Conservation (phyloP, 2,888 invertebrate genomes). For the Dasypogon diadema region DNA sequence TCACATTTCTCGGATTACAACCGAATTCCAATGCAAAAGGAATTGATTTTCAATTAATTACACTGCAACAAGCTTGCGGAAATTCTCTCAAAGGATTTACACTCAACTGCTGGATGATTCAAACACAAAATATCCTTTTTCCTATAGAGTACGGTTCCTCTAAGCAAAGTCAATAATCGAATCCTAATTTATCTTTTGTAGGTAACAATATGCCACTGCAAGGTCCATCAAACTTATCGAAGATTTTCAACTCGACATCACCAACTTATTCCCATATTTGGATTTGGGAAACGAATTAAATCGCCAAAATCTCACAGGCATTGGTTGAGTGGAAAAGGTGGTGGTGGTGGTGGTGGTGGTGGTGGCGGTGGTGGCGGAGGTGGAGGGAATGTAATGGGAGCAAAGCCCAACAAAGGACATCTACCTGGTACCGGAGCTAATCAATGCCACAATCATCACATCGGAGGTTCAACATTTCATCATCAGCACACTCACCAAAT, state of each 20-base stretch:
- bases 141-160: neutral
- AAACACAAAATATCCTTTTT: neutral
- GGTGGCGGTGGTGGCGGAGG: constrained; percentile 53
- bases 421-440: constrained; percentile 57
- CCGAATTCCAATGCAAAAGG: too few relatives aligned
- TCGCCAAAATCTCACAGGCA: constrained; percentile 68
- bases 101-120: neutral
- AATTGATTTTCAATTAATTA: too few relatives aligned
- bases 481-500: constrained; percentile 61
- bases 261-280: constrained; percentile 70
- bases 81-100: neutral
- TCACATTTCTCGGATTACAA: too few relatives aligned
- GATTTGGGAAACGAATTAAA: constrained; percentile 66
- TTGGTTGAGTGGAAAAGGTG: constrained; percentile 74
- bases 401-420: constrained; percentile 54
- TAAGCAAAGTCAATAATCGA: constrained; percentile 40
- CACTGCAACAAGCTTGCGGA: too few relatives aligned
- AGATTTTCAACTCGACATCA: constrained; percentile 73
- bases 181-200: constrained; percentile 63
- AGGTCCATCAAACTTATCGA: constrained; percentile 82
- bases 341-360: constrained; percentile 58
- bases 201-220: constrained; percentile 84
- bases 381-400: constrained; percentile 50
- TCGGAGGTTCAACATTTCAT: constrained; percentile 60
- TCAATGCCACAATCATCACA: constrained; percentile 59